phyloP scores from a whole-genome alignment of 2,888 invertebrate genomes.

The Patella depressa region DNA sequence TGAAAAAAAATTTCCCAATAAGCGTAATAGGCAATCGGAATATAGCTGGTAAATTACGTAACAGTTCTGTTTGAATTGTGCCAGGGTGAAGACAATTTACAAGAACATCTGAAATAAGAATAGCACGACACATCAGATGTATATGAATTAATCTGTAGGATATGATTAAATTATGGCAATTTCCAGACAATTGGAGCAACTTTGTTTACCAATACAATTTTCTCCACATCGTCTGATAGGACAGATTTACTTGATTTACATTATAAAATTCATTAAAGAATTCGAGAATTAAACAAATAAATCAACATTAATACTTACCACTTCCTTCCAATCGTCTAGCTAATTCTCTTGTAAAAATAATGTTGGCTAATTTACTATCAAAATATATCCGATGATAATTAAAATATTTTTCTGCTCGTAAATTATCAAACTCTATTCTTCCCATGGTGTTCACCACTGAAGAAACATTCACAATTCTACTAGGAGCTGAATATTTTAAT shows the following conservation, averaged over 20 bases:
- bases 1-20: conserved; percentile 46
- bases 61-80: conserved; percentile 49
- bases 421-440: conserved; percentile 50
- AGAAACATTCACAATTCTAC: conserved; percentile 58
- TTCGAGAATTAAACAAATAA: too few relatives aligned
- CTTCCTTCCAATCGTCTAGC: conserved; percentile 54
- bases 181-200: too few relatives aligned
- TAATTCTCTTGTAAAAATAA: conserved; percentile 68
- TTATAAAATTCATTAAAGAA: too few relatives aligned
- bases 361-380: conserved; percentile 66
- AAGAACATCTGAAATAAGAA: conserved; percentile 50
- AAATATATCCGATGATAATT: conserved; percentile 52
- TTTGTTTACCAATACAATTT: too few relatives aligned
- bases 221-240: too few relatives aligned
- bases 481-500: conserved; percentile 52
- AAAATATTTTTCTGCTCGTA: conserved; percentile 51
- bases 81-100: conserved; percentile 60
- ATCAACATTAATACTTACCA: conserved; percentile 39
- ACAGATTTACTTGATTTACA: too few relatives aligned
- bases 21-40: conserved; percentile 28
- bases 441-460: conserved; percentile 52
- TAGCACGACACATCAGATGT: not conserved
- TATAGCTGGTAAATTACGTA: conserved; percentile 43
- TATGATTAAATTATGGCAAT: too few relatives aligned
- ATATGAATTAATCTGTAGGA: too few relatives aligned